Base-by-base conservation (phyloP, 2,888 invertebrate species). In the Sarcophaga caerulescens region DNA sequence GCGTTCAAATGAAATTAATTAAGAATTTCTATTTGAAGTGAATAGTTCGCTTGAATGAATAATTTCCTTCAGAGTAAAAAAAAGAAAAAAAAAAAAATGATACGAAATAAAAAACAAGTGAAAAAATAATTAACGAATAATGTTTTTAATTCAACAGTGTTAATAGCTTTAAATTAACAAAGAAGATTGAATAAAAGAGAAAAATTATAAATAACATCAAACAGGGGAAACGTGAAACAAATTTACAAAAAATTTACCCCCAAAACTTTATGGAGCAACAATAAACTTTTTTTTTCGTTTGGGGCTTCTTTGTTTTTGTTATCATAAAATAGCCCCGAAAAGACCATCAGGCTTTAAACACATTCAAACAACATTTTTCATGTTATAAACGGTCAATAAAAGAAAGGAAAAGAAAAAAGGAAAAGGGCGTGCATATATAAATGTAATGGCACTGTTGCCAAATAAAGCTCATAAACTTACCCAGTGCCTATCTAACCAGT, bases 1-100 rank as follows among this genome's bases (percentile, higher is more conserved):
- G 86, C 77, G 81, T 81, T 86, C 75, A 81, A 84, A 78, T 81
- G 66, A 81, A 86, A 86, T 86, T 86, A 86, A 86, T 84, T 86
- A 84, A 84, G 75, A 84, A 75, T 81, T 86, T 84, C 25, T 81
- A 75, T 84, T 86, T 84, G 86, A 81, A 78, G 80, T 70, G 85
- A 86, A 84, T 66, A 78, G 83, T 84, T 83, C 76, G 77, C 70
- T 70, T 21, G 77, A 85, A 77, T 76, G 44, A 73, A 85, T 68
- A n/a, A n/a, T n/a, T n/a, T n/a, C n/a, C n/a, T n/a, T n/a, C n/a
- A n/a, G n/a, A 74, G 19, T 21, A 74, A 17, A 21, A 62, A 47
- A 52, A 52, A 17, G 4, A 52, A 69, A 47, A 47, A 5, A 47
- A 66, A 66, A 69, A 78, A 6, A 69, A 45, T 45, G 47, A 10